Base-by-base conservation (phyloP, 2,888 invertebrate species). In the Cyrtodaria siliqua region DNA sequence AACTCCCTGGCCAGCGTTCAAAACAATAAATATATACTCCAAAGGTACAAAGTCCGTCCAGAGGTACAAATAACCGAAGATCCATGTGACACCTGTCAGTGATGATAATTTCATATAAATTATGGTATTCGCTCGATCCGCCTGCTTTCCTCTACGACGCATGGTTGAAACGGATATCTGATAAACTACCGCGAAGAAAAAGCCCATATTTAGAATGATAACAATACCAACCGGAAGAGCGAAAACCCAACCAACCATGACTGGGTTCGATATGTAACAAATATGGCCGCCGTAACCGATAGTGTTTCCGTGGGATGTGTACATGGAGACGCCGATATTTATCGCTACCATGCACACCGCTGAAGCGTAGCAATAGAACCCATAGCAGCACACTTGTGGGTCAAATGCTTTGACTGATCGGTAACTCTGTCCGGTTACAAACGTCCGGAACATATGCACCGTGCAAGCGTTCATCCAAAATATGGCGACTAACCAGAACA, bases 391-490 rank as follows among this genome's bases (percentile, higher is more conserved):
- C 0, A 80, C 80, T 57, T 80, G 80, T 9, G 80, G 76, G 29
- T 80, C 80, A 27, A 76, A 23, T 0, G 73, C 74, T 6, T 73
- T 50, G 0, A 77, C 62, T 2, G 80, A 80, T 2, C 80, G 70
- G 26, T 80, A 80, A 29, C 76, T 80, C 47, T 80, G 76, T 23
- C 80, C 80, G 1, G 80, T 77, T 1, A 80, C 80, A 60, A 82
- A 82, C 6, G 79, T 79, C 16, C 82, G 70, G 26, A 77, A 82
- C 82, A 82, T 82, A 50, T 82, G 82, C 44, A 82, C 33, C n/a
- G 82, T 77, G 38, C 82, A 82, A 23, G 72, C 76, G 47, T 82
- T 82, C 82, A 79, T 82, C 82, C 82, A 82, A 27, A 82, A 67
- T 24, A 82, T 74, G 9, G 77, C 74, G 6, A 74, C 76, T 12